Conservation (phyloP, 2,797 vertebrate species). For the Tarsius wallacei region DNA sequence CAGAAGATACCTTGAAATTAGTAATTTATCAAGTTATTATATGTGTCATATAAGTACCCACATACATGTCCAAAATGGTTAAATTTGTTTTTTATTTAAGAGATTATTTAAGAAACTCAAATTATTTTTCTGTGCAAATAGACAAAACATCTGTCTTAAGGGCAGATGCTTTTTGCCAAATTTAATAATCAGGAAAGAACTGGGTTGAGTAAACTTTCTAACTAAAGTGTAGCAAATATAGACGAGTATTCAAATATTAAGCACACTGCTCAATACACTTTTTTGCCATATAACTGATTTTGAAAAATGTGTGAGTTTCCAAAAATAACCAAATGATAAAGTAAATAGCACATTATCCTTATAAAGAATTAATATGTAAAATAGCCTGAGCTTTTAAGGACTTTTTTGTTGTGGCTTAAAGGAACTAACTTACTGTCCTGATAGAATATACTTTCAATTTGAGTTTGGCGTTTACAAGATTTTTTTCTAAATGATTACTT, state of each 20-base stretch:
- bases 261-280: background rate
- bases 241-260: background rate
- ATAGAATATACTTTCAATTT: background rate
- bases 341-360: background rate
- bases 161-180: background rate
- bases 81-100: slow-evolving; percentile 33
- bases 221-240: background rate
- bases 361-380: background rate
- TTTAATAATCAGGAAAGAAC: slow-evolving; percentile 34
- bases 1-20: background rate
- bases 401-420: background rate
- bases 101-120: background rate
- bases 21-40: background rate
- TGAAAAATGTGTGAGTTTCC: background rate
- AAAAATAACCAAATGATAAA: slow-evolving; percentile 28
- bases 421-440: background rate
- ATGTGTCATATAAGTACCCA: background rate
- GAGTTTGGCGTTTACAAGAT: background rate
- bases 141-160: background rate
- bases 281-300: slow-evolving; percentile 51
- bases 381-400: background rate
- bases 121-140: slow-evolving; percentile 47
- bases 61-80: background rate
- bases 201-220: background rate
- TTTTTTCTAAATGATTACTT: background rate